Evolutionary conservation across 2,113 vertebrate genomes (phyloP).

Genomic region (Sceloporus undulatus): DNA sequence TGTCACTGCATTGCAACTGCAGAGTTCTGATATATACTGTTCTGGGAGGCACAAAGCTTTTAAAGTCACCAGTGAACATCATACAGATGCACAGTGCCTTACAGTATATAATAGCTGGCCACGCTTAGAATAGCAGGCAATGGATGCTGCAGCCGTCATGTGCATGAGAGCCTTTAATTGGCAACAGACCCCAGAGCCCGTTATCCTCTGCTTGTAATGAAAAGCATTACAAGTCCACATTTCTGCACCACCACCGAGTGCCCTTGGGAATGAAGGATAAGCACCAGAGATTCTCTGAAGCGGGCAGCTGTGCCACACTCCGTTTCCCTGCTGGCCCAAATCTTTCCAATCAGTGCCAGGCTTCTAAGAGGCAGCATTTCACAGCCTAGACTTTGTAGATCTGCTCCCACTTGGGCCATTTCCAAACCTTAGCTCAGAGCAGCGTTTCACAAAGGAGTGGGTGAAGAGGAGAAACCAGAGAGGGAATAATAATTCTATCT

Average conservation of each 20-base stretch:
- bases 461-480: neutral
- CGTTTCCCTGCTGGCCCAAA: conserved; percentile 3
- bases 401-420: neutral
- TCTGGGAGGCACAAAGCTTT: neutral
- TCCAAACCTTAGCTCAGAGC: conserved; percentile 24
- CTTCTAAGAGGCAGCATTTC: conserved; percentile 1
- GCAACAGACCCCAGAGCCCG: neutral
- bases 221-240: neutral
- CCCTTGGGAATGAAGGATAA: conserved; percentile 25
- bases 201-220: neutral
- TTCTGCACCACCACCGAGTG: neutral
- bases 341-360: conserved; percentile 13
- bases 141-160: neutral
- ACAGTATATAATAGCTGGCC: neutral
- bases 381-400: conserved; percentile 4
- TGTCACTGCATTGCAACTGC: neutral
- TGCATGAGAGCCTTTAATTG: neutral
- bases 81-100: neutral
- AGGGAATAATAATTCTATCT: neutral
- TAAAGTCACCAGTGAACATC: neutral
- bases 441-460: neutral
- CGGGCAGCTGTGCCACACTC: conserved; percentile 10
- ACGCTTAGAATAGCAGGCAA: neutral
- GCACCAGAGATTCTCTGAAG: conserved; percentile 9
- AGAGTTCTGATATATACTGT: neutral